Conservation (phyloP, 2,797 vertebrate genomes). For the Pangasius mekongensis region DNA sequence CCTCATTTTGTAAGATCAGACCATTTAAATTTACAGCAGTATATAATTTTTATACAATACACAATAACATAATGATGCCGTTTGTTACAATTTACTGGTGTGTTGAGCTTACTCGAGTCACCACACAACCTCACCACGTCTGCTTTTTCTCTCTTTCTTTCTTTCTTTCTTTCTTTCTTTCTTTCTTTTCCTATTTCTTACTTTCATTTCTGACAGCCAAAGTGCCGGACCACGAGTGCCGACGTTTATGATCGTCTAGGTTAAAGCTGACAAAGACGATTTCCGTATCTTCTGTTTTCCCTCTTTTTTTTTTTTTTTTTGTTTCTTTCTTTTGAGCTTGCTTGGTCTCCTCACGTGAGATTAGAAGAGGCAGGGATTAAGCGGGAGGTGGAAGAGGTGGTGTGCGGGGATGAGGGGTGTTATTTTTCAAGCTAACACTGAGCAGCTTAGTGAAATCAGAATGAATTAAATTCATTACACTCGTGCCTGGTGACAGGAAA, state of each 20-base stretch:
- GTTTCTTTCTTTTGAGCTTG: neutral
- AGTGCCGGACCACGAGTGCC: slow-evolving; percentile 43
- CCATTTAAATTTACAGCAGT: slow-evolving; percentile 26
- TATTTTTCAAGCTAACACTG: slow-evolving; percentile 59
- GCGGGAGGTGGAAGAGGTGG: slow-evolving; percentile 41
- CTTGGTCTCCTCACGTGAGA: slow-evolving; percentile 61
- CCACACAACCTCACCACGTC: slow-evolving; percentile 7
- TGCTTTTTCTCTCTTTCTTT: slow-evolving; percentile 4
- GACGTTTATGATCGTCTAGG: slow-evolving; percentile 55
- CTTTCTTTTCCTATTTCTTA: slow-evolving; percentile 40
- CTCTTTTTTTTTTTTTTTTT: neutral
- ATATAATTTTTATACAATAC: slow-evolving; percentile 21
- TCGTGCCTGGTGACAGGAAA: slow-evolving; percentile 53
- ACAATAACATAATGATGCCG: slow-evolving; percentile 31
- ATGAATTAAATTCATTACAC: slow-evolving; percentile 69
- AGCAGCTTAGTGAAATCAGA: slow-evolving; percentile 67
- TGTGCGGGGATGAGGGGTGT: slow-evolving; percentile 2
- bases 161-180: slow-evolving; percentile 42
- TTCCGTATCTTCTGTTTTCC: slow-evolving; percentile 31
- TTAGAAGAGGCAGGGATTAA: slow-evolving; percentile 68
- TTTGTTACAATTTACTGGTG: slow-evolving; percentile 29
- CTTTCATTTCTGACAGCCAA: slow-evolving; percentile 51
- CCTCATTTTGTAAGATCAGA: slow-evolving; percentile 32
- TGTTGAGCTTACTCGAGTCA: neutral
- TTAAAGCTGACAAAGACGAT: slow-evolving; percentile 50